Base-by-base conservation (phyloP, 2,888 invertebrate species). In the Lepeophtheirus nordmannii region DNA sequence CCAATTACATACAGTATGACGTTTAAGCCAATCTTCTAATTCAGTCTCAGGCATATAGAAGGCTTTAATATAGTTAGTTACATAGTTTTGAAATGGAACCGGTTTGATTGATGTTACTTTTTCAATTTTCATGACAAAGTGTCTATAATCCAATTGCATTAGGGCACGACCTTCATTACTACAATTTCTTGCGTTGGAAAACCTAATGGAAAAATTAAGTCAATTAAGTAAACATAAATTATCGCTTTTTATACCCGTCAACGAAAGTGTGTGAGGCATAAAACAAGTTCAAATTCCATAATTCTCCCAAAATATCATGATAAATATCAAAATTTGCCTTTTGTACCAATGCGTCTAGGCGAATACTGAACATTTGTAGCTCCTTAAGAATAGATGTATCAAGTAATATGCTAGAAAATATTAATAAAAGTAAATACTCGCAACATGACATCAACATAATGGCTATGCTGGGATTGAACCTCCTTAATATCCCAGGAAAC, bases 111-210 rank as follows among this genome's bases (percentile, higher is more conserved):
- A 82, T 0, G 91, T 86, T 66, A 94, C 83, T 72, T 86, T 84
- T 75, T 96, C 93, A 64, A 91, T 79, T 74, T 94, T 92, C 23
- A 89, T 84, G 70, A 92, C 82, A 69, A 96, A 84, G 74, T 97
- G 96, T 69, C 70, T 67, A 73, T 92, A 96, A 79, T 98, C 98
- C 23, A 98, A 78, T 74, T 96, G 96, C 97, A 98, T 98, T 11
- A 98, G 77, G 0, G 93, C 97, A 53, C 98, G 79, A 0, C 98
- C 98, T 30, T 92, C 96, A 71, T 92, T 91, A 0, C 92, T 87
- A 76, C 98, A 98, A 74, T 91, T 93, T 69, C 87, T 89, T 0
- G 89, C 87, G 72, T 85, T 86, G 0, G 91, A 85, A 77, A 87
- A 93, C 39, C 88, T 80, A 76, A 76, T 30, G 77, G 76, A 67